phyloP scores from a whole-genome alignment of 1,140 invertebrate genomes.

The Drosophila aff. region DNA sequence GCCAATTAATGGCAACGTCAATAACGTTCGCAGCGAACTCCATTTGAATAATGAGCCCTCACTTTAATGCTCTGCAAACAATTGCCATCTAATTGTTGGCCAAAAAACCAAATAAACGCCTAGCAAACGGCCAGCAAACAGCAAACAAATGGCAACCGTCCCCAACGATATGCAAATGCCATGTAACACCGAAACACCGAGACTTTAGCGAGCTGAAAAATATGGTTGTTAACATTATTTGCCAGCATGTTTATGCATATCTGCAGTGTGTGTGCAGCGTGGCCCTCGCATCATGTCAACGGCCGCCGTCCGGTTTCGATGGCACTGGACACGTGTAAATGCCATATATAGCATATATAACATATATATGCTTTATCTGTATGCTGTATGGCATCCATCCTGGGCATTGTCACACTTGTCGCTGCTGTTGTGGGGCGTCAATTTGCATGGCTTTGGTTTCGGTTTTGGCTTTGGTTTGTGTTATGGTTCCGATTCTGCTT shows the following conservation, averaged over 20 bases:
- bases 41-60: slow-evolving; percentile 53
- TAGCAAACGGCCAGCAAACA: slow-evolving; percentile 19
- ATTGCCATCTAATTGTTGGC: slow-evolving; percentile 57
- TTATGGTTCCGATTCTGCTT: slow-evolving; percentile 8
- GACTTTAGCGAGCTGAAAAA: slow-evolving; percentile 36
- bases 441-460: slow-evolving; percentile 45
- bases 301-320: slow-evolving; percentile 37
- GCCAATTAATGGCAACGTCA: slow-evolving; percentile 58
- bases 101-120: slow-evolving; percentile 31
- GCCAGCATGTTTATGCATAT: slow-evolving; percentile 45
- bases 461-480: slow-evolving; percentile 16
- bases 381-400: slow-evolving; percentile 23
- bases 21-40: slow-evolving; percentile 25
- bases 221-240: slow-evolving; percentile 53
- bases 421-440: slow-evolving; percentile 22
- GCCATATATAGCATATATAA: slow-evolving; percentile 15
- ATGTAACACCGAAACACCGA: slow-evolving; percentile 1
- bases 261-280: slow-evolving; percentile 30
- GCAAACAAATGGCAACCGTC: slow-evolving; percentile 22
- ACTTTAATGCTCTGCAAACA: slow-evolving; percentile 55
- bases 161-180: slow-evolving; percentile 41
- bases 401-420: slow-evolving; percentile 49
- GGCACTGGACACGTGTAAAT: slow-evolving; percentile 46
- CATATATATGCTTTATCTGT: neutral
- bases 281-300: slow-evolving; percentile 38